These are phyloP conservation scores for Platanista minor DNA, from an alignment of 2,113 vertebrate genomes.

Conservation along the genomic window DNA sequence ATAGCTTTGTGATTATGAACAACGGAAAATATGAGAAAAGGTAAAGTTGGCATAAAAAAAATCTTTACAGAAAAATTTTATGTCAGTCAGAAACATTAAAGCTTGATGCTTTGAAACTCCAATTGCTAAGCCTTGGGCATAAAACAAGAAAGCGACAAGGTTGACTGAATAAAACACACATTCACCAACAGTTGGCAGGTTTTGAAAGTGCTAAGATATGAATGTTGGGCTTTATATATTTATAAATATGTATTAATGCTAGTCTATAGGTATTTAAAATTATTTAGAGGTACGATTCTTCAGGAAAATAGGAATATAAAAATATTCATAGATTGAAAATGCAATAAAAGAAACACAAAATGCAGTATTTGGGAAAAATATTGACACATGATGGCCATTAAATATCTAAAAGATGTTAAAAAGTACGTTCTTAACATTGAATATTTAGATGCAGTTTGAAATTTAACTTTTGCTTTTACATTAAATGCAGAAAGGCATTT, in stretches of 20 bases:
- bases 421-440: slow-evolving; percentile 22
- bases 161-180: slow-evolving; percentile 77
- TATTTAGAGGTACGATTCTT: background rate
- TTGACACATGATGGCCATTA: slow-evolving; percentile 42
- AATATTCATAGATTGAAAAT: slow-evolving; percentile 46
- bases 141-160: slow-evolving; percentile 81
- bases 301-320: background rate
- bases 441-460: slow-evolving; percentile 18
- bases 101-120: slow-evolving; percentile 79
- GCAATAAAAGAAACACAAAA: slow-evolving; percentile 60
- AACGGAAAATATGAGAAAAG: slow-evolving; percentile 77
- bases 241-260: background rate
- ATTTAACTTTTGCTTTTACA: slow-evolving; percentile 39
- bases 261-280: slow-evolving; percentile 17
- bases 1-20: slow-evolving; percentile 77
- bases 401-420: slow-evolving; percentile 38
- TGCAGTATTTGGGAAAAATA: slow-evolving; percentile 37
- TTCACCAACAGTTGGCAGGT: slow-evolving; percentile 74
- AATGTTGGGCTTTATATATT: slow-evolving; percentile 68
- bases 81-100: slow-evolving; percentile 83
- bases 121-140: slow-evolving; percentile 77
- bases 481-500: slow-evolving; percentile 37
- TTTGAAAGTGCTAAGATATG: slow-evolving; percentile 79
- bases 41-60: slow-evolving; percentile 75
- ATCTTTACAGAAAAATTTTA: slow-evolving; percentile 79